Conservation (phyloP, 2,113 vertebrate species). For the Fulica atra region DNA sequence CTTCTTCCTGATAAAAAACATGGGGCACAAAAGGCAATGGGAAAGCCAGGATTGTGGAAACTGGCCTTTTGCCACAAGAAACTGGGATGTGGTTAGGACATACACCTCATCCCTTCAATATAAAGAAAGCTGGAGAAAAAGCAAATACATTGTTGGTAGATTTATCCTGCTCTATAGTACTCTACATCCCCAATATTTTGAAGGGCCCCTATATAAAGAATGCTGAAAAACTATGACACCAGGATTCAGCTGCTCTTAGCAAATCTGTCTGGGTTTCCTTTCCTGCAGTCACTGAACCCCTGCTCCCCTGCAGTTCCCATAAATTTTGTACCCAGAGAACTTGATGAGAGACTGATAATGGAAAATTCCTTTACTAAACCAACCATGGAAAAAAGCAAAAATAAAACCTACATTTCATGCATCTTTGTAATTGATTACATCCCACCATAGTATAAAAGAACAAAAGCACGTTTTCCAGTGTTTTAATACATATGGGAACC, state of each 20-base stretch:
- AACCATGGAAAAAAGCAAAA: neutral
- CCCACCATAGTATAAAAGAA: neutral
- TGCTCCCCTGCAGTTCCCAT: neutral
- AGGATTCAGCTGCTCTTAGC: neutral
- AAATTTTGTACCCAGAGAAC: neutral
- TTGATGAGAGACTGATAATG: neutral
- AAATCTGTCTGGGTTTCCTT: neutral
- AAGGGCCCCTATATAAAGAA: neutral
- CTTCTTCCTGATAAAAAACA: neutral
- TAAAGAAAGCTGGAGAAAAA: neutral
- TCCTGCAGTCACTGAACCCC: neutral
- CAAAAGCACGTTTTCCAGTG: neutral
- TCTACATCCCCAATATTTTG: neutral
- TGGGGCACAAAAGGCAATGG: neutral
- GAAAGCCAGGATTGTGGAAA: neutral
- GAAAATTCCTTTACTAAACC: neutral
- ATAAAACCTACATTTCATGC: neutral
- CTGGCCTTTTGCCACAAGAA: neutral
- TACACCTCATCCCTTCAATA: accelerated
- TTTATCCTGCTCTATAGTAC: neutral
- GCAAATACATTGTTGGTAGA: neutral
- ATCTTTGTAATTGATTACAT: neutral
- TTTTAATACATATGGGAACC: slow-evolving; percentile 2
- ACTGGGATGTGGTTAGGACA: neutral
- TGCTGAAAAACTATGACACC: neutral